Evolutionary conservation across 1,140 invertebrate genomes (phyloP).

Genomic region (Lepidostoma basale): DNA sequence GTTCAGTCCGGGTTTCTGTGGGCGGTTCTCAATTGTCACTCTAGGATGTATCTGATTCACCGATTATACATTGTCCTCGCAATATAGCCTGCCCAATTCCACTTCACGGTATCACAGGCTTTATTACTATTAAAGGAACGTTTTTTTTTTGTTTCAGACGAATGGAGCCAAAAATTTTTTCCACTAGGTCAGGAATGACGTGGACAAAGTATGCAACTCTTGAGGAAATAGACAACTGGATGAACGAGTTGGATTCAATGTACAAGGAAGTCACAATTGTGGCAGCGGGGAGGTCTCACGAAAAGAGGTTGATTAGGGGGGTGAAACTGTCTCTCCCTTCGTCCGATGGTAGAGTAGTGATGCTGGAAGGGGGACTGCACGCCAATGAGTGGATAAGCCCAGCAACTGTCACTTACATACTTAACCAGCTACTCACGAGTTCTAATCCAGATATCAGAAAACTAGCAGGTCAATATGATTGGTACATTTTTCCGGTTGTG

Average conservation of each 20-base stretch:
- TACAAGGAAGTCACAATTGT: conserved; percentile 60
- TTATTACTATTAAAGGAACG: background rate
- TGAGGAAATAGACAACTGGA: conserved; percentile 53
- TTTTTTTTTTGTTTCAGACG: background rate
- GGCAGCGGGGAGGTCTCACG: conserved; percentile 60
- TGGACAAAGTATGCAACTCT: conserved; percentile 61
- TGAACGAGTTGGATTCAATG: conserved; percentile 52
- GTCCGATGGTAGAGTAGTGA: conserved; percentile 49
- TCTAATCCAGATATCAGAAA: conserved; percentile 54
- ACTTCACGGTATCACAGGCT: no score
- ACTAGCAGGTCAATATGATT: conserved; percentile 67
- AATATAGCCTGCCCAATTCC: no score
- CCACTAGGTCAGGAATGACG: background rate
- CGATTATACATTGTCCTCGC: no score
- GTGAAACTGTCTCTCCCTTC: conserved; percentile 61
- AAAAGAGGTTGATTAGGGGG: conserved; percentile 65
- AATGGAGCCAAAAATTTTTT: background rate
- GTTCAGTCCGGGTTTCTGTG: no score
- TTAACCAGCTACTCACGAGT: conserved; percentile 63
- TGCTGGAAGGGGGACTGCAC: conserved; percentile 67
- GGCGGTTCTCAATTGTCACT: no score
- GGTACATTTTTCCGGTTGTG: conserved; percentile 73
- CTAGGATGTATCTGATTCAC: no score
- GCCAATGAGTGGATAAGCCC: conserved; percentile 73
- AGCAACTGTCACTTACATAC: conserved; percentile 66